Evolutionary conservation across 2,113 vertebrate genomes (phyloP).

Genomic region (Tachycineta bicolor): DNA sequence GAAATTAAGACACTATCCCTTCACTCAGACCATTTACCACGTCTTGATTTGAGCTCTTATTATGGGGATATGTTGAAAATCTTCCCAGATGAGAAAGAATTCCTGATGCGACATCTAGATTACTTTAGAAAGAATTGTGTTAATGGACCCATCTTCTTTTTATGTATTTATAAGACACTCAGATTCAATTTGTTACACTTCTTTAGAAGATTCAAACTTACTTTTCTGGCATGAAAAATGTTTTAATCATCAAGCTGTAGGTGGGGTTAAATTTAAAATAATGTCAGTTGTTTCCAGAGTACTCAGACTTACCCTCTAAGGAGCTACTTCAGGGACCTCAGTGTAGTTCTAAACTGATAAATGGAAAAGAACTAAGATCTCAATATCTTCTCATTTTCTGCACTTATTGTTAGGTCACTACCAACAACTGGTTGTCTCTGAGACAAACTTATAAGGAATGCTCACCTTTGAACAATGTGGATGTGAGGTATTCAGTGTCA

Average conservation of each 20-base stretch:
- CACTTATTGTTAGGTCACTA: neutral
- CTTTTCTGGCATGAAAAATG: neutral
- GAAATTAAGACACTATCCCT: neutral
- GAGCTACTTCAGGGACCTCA: neutral
- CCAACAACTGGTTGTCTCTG: neutral
- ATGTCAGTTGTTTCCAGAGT: neutral
- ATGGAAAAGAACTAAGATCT: neutral
- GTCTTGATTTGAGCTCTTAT: neutral
- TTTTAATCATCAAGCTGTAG: neutral
- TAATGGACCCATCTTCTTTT: neutral
- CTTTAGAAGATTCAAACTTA: neutral
- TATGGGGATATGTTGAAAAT: neutral
- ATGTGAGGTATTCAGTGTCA: neutral
- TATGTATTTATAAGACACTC: neutral
- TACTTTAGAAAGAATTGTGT: neutral
- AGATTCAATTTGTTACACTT: neutral
- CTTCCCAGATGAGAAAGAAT: neutral
- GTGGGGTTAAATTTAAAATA: neutral
- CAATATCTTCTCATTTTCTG: neutral
- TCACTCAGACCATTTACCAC: neutral
- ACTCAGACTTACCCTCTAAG: neutral
- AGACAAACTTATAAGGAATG: neutral
- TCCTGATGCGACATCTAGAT: neutral
- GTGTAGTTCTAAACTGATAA: neutral
- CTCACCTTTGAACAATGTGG: neutral